Evolutionary conservation across 35 echinoderm and acorn worm species (phyloP), one percentile per base, ranked within the genome.

Genomic region (Amphiura filiformis): DNA sequence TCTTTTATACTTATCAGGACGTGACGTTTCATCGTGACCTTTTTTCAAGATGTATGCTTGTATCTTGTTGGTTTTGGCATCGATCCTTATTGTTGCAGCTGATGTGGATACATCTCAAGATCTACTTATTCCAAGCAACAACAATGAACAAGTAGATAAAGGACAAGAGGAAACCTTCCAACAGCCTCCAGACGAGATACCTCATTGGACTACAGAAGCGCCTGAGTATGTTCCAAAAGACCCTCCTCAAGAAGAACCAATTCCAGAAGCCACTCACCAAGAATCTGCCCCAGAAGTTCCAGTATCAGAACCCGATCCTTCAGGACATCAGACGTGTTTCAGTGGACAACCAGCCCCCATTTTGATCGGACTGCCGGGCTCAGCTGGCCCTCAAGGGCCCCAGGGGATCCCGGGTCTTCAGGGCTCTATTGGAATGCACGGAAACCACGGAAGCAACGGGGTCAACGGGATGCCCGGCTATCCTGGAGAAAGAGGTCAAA

Each of bases 361-460:
- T n/a, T 30, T 70, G 3, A 11, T 70, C 61, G 61, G 61, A 70
- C 2, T 82, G 47, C 87, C 88, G 1, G 88, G 88, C 9, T 70
- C 88, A 0, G 28, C 88, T 1, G 88, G 88, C 12, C 57, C 65
- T 36, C 38, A 57, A 0, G 88, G 88, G 7, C 38, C 57, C 20
- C 88, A 52, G 11, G 88, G 88, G 1, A 52, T 42, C n/a, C 38
- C 65, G 0, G 88, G 88, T 84, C 30, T 64, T 0, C 81, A 52
- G 22, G 88, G 88, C 7, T 57, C 88, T 0, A 17, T 65, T 13
- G 88, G 88, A 39, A 77, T 84, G 57, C 56, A 80, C 34, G 88
- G 88, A 0, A 75, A 75, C 39, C 81, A 82, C 44, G 88, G 88
- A 31, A 84, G 77, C 39, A 90, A 90, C 70, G 88, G 88, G 5